Evolutionary conservation across 2,113 vertebrate genomes (phyloP).

Genomic region (Corynorhinus townsendii): DNA sequence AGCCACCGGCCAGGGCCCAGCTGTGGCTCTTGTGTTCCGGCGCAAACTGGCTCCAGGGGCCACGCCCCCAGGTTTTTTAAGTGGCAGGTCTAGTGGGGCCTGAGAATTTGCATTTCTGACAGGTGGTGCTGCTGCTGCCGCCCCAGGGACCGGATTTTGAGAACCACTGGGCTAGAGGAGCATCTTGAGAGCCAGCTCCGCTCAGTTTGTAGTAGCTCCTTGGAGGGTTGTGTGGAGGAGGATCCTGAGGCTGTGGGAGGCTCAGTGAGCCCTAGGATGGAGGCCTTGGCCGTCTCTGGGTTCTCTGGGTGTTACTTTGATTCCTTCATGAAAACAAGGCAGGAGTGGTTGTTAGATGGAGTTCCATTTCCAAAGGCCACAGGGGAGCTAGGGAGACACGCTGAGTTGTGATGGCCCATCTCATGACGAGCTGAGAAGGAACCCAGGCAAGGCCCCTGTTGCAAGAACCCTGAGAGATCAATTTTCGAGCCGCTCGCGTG

Average conservation of each 20-base stretch:
- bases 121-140: too few species aligned
- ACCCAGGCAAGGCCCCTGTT: rapidly evolving
- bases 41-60: background rate
- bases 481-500: rapidly evolving
- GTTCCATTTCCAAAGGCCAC: background rate
- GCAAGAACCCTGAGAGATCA: background rate
- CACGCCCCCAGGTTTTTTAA: background rate
- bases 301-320: background rate
- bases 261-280: rapidly evolving
- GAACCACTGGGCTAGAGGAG: background rate
- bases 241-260: background rate
- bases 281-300: rapidly evolving
- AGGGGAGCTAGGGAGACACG: background rate
- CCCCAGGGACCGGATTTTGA: background rate
- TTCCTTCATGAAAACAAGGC: background rate
- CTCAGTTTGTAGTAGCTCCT: too few species aligned
- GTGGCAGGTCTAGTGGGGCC: background rate
- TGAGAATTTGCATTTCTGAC: background rate
- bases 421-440: background rate
- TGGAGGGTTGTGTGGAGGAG: background rate
- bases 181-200: background rate
- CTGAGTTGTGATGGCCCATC: too few species aligned
- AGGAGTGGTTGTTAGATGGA: background rate
- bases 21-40: background rate
- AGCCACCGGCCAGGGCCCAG: background rate